Evolutionary conservation across 2,797 vertebrate species (phyloP).

Genomic region (Thalassophryne amazonica): DNA sequence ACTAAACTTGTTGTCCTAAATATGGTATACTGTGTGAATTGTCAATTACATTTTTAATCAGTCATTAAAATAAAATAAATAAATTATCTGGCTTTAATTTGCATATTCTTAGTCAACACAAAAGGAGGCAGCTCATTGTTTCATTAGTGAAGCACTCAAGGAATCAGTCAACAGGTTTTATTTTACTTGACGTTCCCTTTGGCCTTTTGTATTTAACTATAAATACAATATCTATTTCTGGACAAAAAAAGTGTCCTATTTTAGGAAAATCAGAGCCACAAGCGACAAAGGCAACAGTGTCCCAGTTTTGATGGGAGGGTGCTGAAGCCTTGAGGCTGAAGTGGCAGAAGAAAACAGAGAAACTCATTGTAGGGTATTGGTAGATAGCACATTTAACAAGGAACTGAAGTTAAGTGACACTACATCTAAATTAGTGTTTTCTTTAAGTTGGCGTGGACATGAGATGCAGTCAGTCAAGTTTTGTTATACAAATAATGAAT

Average conservation of each 20-base stretch:
- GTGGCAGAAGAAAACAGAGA: slow-evolving; percentile 49
- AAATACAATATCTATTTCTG: slow-evolving; percentile 71
- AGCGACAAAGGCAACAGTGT: slow-evolving; percentile 80
- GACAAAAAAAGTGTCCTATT: slow-evolving; percentile 70
- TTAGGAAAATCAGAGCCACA: slow-evolving; percentile 68
- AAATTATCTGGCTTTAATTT: background rate
- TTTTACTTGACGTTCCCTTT: slow-evolving; percentile 30
- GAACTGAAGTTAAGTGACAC: slow-evolving; percentile 13
- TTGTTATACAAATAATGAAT: too few relatives aligned
- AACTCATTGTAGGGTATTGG: slow-evolving; percentile 34
- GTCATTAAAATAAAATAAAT: too few relatives aligned
- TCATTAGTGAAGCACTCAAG: background rate
- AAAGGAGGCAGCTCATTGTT: background rate
- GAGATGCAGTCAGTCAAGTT: slow-evolving; percentile 1
- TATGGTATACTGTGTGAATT: too few relatives aligned
- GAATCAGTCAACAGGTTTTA: slow-evolving; percentile 24
- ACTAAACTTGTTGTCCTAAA: too few relatives aligned
- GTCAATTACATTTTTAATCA: too few relatives aligned
- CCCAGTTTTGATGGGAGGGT: slow-evolving; percentile 78
- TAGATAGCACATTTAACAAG: slow-evolving; percentile 24
- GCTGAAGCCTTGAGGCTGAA: slow-evolving; percentile 68
- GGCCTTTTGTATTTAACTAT: slow-evolving; percentile 59
- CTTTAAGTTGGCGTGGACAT: slow-evolving; percentile 4
- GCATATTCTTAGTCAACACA: slow-evolving; percentile 3
- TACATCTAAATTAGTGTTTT: slow-evolving; percentile 7